Base-by-base conservation (phyloP, 2,797 vertebrate species). In the Pempheris klunzingeri region DNA sequence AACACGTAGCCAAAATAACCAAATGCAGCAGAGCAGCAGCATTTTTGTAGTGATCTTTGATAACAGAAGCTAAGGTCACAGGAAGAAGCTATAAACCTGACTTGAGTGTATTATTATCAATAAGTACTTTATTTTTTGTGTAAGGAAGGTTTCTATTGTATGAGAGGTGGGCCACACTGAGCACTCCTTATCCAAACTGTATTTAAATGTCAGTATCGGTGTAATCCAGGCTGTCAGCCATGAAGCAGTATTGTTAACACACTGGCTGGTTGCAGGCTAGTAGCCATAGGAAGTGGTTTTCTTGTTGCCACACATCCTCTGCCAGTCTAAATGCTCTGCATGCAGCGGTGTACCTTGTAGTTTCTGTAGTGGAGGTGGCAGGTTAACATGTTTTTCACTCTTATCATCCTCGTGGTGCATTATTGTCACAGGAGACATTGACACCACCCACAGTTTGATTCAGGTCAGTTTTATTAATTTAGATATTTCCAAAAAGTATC, bases 271-370 rank as follows among this genome's bases (percentile, higher is more conserved):
- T 60, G 5, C 9, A 12, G 62, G 10, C 10, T 72, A 41, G 52
- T 54, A 49, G 61, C n/a, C 3, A 39, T 1, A 82, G 89, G 90
- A 92, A 89, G 89, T 82, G 84, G 82, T 82, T 86, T 77, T 47
- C 24, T 60, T 15, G 62, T 83, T 80, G 67, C 69, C 32, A 26
- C 84, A 78, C 66, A 41, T 87, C 83, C 77, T 84, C 62, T 65
- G 24, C 32, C 49, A 30, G 44, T 53, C 4, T 26, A 2, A 62
- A 22, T 0, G 15, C 46, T 63, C 62, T 67, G n/a, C 30, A 14
- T 28, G 14, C 47, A 20, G 13, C 0, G 6, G 15, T 41, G 34
- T 7, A 26, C 10, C 18, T 32, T 5, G 4, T 26, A 18, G 36
- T 50, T 52, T 62, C 5, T 57, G 49, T n/a, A 7, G 18, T 49